Evolutionary conservation across 2,797 vertebrate species (phyloP), one percentile per base, ranked within the genome.

Genomic region (Pantherophis vulpinus): DNA sequence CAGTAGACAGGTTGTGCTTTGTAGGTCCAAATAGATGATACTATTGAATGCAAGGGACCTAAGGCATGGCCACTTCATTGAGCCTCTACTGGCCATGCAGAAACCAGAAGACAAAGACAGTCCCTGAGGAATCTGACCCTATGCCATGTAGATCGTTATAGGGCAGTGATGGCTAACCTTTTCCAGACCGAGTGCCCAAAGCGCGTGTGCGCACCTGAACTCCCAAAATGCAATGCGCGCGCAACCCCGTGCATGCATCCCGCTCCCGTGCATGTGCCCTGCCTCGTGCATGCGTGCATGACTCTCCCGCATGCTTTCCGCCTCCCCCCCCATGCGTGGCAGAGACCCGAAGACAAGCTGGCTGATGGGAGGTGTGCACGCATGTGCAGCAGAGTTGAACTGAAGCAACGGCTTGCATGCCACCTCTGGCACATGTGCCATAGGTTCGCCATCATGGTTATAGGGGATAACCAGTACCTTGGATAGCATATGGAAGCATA

Each of bases 291-390:
- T 10, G 51, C 1, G 3, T 54, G 51, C 51, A 54, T 10, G 9
- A 54, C 1, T 54, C 51, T 9, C 8, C 8, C 1, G 1, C 51
- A 54, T 10, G 9, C 9, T 51, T 1, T 4, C 47, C 7, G 1
- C 47, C 7, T n/a, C 8, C 51, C 9, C 51, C 51, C 51, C 51
- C 51, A 54, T 54, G 51, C 0, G 1, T 54, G 51, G 51, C 51
- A 54, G 51, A 54, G 51, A 54, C 51, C 51, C 9, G 9, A 54
- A 54, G 9, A 54, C 51, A 9, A 54, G 51, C 51, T 54, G 51
- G 51, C 51, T 0, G 9, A 9, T 1, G 0, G 51, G 51, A 54
- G 51, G 51, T 10, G 9, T 2, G 51, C 51, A 54, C 8, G 51
- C 51, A 54, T 54, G 51, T 0, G 51, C 9, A 10, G 51, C 9